These are phyloP conservation scores for Keiferia lycopersicella DNA, from an alignment of 2,888 invertebrate species.

Conservation along the genomic window DNA sequence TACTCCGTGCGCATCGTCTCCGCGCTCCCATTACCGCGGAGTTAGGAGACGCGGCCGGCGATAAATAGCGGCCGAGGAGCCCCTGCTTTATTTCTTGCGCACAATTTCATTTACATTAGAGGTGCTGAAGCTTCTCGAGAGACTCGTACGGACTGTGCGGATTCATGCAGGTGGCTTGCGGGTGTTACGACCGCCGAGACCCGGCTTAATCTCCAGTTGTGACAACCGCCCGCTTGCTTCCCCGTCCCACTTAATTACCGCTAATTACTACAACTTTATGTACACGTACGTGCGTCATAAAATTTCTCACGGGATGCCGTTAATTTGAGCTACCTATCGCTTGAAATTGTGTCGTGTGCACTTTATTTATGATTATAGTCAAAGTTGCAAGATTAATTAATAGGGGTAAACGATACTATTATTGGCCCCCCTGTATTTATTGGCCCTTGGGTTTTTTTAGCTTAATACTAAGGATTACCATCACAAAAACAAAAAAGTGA, in stretches of 20 bases:
- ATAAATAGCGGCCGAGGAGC: conserved; percentile 75
- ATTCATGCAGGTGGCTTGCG: conserved; percentile 74
- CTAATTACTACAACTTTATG: conserved; percentile 71
- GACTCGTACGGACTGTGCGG: conserved; percentile 73
- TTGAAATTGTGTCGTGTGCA: conserved; percentile 46
- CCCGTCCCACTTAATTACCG: conserved; percentile 74
- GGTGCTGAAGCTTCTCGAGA: conserved; percentile 72
- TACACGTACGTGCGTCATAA: conserved; percentile 68
- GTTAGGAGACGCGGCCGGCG: conserved; percentile 73
- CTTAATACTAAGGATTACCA: no score
- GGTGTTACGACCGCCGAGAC: conserved; percentile 59
- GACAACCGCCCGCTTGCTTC: conserved; percentile 56
- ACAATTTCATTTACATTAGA: conserved; percentile 80
- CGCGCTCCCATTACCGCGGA: conserved; percentile 73
- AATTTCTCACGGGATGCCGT: conserved; percentile 61
- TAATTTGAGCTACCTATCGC: conserved; percentile 60
- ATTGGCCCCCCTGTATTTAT: no score
- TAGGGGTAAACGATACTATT: no score
- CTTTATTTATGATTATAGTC: conserved; percentile 24
- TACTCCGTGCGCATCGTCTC: conserved; percentile 67
- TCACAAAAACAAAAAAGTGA: no score
- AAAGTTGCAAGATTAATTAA: conserved; percentile 22
- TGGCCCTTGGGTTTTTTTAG: no score
- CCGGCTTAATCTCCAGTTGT: conserved; percentile 67
- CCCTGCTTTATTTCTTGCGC: conserved; percentile 77